Evolutionary conservation across 2,888 invertebrate genomes (phyloP), one percentile per base, ranked within the genome.

Genomic region (Lasioglossum malachurum): DNA sequence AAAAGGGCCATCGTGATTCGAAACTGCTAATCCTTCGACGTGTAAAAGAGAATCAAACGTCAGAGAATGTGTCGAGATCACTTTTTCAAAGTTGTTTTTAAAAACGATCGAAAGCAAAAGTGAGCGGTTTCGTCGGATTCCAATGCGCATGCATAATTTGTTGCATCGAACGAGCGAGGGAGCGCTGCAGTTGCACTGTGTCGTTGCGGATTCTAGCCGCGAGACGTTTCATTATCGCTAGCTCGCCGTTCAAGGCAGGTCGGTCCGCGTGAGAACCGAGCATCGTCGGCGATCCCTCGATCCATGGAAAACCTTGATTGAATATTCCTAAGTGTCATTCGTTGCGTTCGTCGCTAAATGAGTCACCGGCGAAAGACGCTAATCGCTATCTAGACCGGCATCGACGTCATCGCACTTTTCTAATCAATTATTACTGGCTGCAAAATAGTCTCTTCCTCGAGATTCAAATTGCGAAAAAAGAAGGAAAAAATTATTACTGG

Each of bases 281-380:
- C 38, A 75, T 76, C 76, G 75, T 35, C 74, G 75, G 49, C 89
- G 84, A 90, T 90, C 89, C 77, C 90, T 89, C 77, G 83, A 82
- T 82, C 76, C 80, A 67, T 72, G 74, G 80, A 87, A 84, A 84
- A 75, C 86, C 88, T 90, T 83, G 84, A 91, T 90, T 80, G 71
- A 78, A 87, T 91, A 89, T 89, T 84, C 82, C 57, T 89, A 86
- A 90, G 89, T 87, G 84, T 89, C 78, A 84, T 87, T 91, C 82
- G 57, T 49, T 53, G 83, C 67, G 80, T 49, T 83, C 78, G 81
- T 84, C 71, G 75, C 69, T 74, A 80, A 87, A 83, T 85, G 87
- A 89, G 78, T 91, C 91, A 89, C 46, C 19, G 71, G 4, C 19
- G 84, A 88, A 79, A 83, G 81, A 83, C 72, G 64, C 31, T 49